phyloP scores from a whole-genome alignment of 1,140 invertebrate genomes.

The Panagrolaimus sp. region DNA sequence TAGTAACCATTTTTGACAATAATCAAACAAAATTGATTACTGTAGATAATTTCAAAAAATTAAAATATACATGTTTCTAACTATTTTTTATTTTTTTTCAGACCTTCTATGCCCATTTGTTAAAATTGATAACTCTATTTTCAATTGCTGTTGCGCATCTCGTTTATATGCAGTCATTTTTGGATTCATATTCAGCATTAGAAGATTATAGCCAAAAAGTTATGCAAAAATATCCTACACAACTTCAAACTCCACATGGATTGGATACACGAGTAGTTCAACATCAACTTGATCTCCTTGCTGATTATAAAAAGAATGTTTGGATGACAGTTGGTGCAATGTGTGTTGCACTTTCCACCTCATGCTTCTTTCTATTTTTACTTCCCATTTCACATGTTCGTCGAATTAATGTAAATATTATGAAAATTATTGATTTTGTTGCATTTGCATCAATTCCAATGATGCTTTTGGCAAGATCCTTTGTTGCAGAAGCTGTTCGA shows the following conservation, averaged over 20 bases:
- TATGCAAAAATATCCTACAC: constrained; percentile 19
- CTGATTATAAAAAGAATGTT: constrained; percentile 51
- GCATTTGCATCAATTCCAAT: constrained; percentile 31
- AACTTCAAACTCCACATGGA: background rate
- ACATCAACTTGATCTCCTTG: constrained; percentile 28
- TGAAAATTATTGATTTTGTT: constrained; percentile 38
- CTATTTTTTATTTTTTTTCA: constrained; percentile 19
- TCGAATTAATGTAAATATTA: constrained; percentile 23
- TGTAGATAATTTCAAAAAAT: background rate
- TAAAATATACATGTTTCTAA: background rate
- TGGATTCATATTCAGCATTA: constrained; percentile 31
- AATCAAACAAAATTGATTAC: constrained; percentile 3
- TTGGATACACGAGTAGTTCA: constrained; percentile 11
- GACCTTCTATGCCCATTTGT: constrained; percentile 44
- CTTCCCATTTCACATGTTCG: constrained; percentile 30
- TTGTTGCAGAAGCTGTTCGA: constrained; percentile 28
- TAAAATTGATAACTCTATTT: constrained; percentile 39
- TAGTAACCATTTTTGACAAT: too few relatives aligned
- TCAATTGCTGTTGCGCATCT: constrained; percentile 35
- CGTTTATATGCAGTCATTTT: constrained; percentile 35
- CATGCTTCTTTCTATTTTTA: constrained; percentile 48
- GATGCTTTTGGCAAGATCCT: constrained; percentile 23
- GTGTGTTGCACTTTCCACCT: constrained; percentile 48
- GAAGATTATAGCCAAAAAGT: constrained; percentile 33
- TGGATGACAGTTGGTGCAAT: constrained; percentile 56